A percentile compares a stretch with the other conserved stretches of the same genome.
phyloP scores from a whole-genome alignment of 2,113 vertebrate species.

The Haemorhous mexicanus region DNA sequence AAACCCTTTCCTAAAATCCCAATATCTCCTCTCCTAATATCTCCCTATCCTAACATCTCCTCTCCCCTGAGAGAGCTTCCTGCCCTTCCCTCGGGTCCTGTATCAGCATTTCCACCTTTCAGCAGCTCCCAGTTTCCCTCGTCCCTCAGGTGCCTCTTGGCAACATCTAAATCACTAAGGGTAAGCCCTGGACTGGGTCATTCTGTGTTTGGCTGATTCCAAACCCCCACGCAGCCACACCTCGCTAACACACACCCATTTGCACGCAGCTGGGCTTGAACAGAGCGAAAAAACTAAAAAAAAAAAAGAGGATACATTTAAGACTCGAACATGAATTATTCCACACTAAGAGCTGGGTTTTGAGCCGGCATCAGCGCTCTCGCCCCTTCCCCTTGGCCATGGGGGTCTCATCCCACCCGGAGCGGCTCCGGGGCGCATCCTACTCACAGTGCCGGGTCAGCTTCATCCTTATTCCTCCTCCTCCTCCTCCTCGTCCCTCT shows the following conservation, averaged over 20 bases:
- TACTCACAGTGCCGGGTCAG: not conserved
- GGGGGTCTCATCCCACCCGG: not conserved
- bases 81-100: not conserved
- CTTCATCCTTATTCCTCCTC: not conserved
- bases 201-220: not conserved
- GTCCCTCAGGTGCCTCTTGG: not conserved
- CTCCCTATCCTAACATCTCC: not conserved
- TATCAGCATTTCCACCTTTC: not conserved
- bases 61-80: not conserved
- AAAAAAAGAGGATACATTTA: accelerated
- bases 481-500: not conserved
- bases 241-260: not conserved
- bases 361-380: not conserved
- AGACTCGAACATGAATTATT: not conserved
- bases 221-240: not conserved
- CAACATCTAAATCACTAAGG: not conserved
- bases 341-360: not conserved
- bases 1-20: not conserved
- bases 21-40: not conserved
- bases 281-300: accelerated
- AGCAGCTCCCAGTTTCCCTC: not conserved
- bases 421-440: not conserved
- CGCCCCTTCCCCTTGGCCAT: not conserved
- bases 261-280: not conserved
- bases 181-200: accelerated